Percentiles rank a stretch among this genome's conserved stretches.
phyloP scores from a whole-genome alignment of 2,113 vertebrate species.

The Micronycteris hirsuta region DNA sequence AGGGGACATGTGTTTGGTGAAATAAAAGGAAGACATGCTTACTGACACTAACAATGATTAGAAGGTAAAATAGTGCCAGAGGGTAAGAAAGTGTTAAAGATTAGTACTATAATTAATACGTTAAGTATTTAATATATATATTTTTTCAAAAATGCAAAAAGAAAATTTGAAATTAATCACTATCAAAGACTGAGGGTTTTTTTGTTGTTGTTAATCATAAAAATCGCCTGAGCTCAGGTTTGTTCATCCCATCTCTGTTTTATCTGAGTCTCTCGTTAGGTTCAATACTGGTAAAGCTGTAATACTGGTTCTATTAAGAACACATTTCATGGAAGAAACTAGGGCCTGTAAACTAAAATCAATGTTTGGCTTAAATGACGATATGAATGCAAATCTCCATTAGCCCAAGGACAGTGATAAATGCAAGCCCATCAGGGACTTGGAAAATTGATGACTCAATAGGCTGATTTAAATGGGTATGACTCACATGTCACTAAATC shows the following conservation, averaged over 20 bases:
- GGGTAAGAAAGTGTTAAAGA: background rate
- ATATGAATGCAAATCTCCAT: conserved; percentile 23
- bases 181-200: background rate
- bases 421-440: conserved; percentile 15
- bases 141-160: background rate
- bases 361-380: conserved; percentile 3
- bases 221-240: background rate
- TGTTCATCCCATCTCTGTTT: background rate
- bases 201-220: background rate
- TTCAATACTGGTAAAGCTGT: background rate
- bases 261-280: background rate
- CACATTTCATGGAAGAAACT: background rate
- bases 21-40: background rate
- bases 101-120: background rate
- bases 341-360: background rate
- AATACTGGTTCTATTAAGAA: background rate
- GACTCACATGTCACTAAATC: conserved; percentile 52
- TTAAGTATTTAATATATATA: background rate
- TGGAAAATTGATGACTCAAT: conserved; percentile 38
- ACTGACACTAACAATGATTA: background rate
- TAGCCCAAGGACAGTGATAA: conserved; percentile 45
- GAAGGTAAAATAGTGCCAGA: background rate
- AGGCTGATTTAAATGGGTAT: conserved; percentile 42
- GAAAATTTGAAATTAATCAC: background rate
- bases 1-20: background rate